Evolutionary conservation across 1,140 invertebrate species (phyloP), one percentile per base, ranked within the genome.

Genomic region (Drosophila asahinai): DNA sequence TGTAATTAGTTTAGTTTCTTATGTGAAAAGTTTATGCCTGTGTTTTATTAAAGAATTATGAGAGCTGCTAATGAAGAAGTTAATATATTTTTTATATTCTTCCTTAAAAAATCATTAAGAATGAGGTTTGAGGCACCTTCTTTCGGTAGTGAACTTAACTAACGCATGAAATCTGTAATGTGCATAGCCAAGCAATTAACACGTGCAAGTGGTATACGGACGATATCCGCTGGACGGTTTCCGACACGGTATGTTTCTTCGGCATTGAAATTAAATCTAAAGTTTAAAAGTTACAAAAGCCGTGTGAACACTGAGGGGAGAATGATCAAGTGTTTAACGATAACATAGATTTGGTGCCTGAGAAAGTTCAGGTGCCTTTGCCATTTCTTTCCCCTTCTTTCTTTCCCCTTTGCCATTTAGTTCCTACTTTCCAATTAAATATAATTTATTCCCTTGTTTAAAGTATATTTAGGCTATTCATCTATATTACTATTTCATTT

Each of bases 141-240:
- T 17, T 47, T 9, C 3, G 14, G 25, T 15, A 48, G 42, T 19
- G 40, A 27, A 60, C 43, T 19, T 19, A 60, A 19, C 17, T 15
- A 48, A 59, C n/a, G 42, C 19, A 60, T 60, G 27, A 65, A 48
- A 47, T 40, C 43, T 40, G 8, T 71, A 70, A 72, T 58, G 11
- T 55, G 63, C 68, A 71, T 67, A 72, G 25, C 70, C 45, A 72
- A 72, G 70, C 48, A 72, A 59, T 72, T 72, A 72, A 42, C 70
- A 72, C 70, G 70, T 70, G 49, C 36, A n/a, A 51, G 51, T 58
- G 42, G 30, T 40, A 30, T 15, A 49, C 4, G 42, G 67, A 30
- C 30, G 27, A 19, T 33, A 58, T 40, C 33, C 52, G 11, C 33
- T 70, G 11, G n/a, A 43, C 48, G 65, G 36, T 38, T 42, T 59